Evolutionary conservation across 2,797 vertebrate species (phyloP).

Genomic region (Phalloptychus januarius): DNA sequence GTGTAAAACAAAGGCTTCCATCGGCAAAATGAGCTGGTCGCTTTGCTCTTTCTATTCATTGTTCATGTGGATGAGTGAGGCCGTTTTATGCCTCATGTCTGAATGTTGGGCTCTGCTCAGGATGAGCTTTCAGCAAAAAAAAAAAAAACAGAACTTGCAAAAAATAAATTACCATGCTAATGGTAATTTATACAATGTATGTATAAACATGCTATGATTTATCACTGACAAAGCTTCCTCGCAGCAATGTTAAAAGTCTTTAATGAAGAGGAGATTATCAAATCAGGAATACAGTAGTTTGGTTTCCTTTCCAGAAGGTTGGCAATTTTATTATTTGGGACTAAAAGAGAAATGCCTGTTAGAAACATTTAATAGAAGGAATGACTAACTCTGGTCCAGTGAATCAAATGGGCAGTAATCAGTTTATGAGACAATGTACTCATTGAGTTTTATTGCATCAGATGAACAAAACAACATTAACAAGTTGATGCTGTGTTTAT

Average conservation of each 20-base stretch:
- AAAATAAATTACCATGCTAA: neutral
- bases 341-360: neutral
- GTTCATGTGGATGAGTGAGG: slow-evolving; percentile 62
- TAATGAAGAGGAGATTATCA: neutral
- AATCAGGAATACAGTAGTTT: neutral
- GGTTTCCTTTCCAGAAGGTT: neutral
- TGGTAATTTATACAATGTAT: too few species aligned
- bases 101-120: neutral
- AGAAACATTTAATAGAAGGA: neutral
- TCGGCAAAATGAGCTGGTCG: slow-evolving; percentile 52
- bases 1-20: slow-evolving; percentile 71
- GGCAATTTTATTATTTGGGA: neutral
- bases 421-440: neutral
- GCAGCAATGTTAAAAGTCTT: neutral
- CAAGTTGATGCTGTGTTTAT: neutral
- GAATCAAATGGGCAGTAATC: neutral
- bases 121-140: neutral
- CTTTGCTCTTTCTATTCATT: slow-evolving; percentile 56
- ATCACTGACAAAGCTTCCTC: neutral
- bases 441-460: neutral
- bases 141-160: neutral
- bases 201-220: neutral
- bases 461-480: neutral
- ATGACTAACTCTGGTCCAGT: neutral
- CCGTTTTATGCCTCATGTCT: slow-evolving; percentile 29